phyloP scores from a whole-genome alignment of 2,797 vertebrate species.

The Eleutherodactylus coqui region DNA sequence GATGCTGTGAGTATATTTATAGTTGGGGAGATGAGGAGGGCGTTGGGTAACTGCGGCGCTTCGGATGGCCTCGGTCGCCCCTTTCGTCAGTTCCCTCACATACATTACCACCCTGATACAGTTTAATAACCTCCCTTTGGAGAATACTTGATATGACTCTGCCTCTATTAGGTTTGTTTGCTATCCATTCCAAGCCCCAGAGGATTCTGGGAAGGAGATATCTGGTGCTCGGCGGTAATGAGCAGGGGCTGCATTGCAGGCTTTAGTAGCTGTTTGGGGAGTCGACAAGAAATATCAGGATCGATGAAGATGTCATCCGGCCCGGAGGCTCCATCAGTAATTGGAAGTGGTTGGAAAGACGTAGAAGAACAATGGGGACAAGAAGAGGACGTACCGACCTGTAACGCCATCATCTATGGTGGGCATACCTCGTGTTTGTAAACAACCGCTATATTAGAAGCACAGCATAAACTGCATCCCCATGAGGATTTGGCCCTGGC shows the following conservation, averaged over 20 bases:
- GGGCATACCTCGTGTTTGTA: background rate
- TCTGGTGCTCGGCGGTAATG: background rate
- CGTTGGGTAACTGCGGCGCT: background rate
- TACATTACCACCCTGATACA: background rate
- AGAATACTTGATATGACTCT: background rate
- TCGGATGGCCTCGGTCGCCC: background rate
- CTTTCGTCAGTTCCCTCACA: background rate
- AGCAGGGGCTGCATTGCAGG: slow-evolving; percentile 12
- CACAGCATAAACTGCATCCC: too few species aligned
- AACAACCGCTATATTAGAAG: background rate
- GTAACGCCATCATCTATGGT: background rate
- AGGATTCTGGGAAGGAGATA: slow-evolving; percentile 35
- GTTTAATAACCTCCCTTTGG: background rate
- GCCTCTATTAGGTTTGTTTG: background rate
- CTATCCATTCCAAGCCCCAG: background rate
- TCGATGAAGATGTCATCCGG: slow-evolving; percentile 6
- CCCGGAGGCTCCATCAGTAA: background rate
- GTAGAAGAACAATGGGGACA: background rate
- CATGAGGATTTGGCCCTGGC: too few species aligned
- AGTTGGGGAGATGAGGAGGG: background rate
- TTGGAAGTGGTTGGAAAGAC: slow-evolving; percentile 12
- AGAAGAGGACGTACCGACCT: background rate
- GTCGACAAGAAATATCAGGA: background rate
- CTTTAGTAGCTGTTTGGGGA: background rate
- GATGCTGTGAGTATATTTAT: too few species aligned